Conservation (phyloP, 2,113 vertebrate species). For the Elaphurus davidianus region DNA sequence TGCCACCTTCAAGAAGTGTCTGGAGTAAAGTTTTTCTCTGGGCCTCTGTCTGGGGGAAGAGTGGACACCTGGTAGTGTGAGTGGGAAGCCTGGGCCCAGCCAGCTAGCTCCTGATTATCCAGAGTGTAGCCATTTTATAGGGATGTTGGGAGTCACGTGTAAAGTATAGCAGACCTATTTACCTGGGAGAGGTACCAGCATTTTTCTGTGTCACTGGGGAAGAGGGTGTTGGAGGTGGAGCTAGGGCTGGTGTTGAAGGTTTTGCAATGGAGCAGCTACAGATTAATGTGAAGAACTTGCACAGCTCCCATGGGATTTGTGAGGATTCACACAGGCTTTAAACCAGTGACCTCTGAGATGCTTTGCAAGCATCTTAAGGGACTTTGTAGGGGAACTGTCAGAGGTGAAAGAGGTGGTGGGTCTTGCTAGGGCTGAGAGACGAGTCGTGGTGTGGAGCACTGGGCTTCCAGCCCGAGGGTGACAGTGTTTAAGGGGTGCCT, state of each 20-base stretch:
- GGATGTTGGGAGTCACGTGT: background rate
- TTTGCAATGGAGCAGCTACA: background rate
- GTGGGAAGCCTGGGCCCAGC: background rate
- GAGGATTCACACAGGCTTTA: background rate
- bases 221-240: background rate
- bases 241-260: background rate
- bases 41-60: background rate
- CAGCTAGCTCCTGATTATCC: too few relatives aligned
- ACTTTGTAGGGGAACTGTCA: background rate
- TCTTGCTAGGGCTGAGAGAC: background rate
- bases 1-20: background rate
- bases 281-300: background rate
- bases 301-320: fast-evolving
- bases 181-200: background rate
- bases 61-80: background rate
- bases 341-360: background rate
- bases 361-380: background rate
- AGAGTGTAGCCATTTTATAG: too few relatives aligned
- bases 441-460: background rate
- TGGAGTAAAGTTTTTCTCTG: background rate
- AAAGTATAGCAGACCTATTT: background rate
- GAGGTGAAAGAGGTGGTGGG: background rate
- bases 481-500: background rate
- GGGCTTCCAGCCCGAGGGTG: background rate
- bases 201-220: background rate